Conservation (phyloP, 2,797 vertebrate genomes). For the Streptopelia turtur region DNA sequence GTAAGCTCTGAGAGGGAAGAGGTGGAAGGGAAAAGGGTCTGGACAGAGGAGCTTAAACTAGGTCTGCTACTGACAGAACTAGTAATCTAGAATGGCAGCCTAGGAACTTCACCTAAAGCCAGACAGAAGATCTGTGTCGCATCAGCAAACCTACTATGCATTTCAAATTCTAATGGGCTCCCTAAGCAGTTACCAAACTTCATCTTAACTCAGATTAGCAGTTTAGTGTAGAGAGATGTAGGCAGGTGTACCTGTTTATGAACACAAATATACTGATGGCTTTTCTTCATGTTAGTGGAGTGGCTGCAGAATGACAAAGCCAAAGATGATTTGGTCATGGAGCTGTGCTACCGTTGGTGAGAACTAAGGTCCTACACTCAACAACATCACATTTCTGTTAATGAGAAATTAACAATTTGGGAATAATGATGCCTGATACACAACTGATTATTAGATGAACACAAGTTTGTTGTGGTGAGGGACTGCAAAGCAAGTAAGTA, state of each 20-base stretch:
- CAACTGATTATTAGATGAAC: neutral
- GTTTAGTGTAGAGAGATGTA: neutral
- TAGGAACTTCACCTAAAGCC: neutral
- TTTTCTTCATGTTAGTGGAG: neutral
- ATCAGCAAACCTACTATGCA: neutral
- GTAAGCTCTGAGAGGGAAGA: neutral
- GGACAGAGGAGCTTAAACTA: neutral
- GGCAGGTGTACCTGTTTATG: neutral
- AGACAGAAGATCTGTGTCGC: neutral
- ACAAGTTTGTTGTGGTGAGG: neutral
- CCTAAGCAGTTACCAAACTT: neutral
- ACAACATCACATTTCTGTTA: neutral
- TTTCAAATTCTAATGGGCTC: neutral
- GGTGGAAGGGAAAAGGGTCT: neutral
- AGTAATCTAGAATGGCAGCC: neutral
- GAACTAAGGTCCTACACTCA: neutral
- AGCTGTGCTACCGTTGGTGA: neutral
- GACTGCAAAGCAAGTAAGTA: neutral
- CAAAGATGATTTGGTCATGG: neutral
- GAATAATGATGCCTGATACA: neutral
- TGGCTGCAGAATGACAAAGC: neutral
- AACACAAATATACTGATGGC: neutral
- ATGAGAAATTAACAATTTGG: neutral
- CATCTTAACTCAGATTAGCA: neutral
- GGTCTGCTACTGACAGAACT: neutral